A percentile compares a stretch with the other conserved stretches of the same genome.
These are phyloP conservation scores for Scaptomyza hsui DNA, from an alignment of 1,140 invertebrate species.

Conservation along the genomic window DNA sequence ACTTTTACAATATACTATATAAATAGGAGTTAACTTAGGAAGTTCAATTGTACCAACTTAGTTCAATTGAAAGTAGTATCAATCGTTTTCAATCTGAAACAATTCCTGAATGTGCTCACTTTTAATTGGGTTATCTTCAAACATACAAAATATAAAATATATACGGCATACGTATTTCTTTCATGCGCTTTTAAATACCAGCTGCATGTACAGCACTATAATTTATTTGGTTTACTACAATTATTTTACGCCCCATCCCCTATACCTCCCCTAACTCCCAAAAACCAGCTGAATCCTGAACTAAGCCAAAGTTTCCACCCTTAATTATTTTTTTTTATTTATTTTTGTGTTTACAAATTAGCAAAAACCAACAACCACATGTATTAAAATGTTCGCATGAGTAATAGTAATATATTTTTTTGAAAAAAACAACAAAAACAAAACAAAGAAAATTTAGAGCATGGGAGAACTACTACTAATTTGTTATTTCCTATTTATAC, in stretches of 20 bases:
- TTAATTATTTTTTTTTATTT: not conserved
- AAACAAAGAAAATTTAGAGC: conserved; percentile 13
- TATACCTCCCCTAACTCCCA: not conserved
- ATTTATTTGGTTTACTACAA: conserved; percentile 56
- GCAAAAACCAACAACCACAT: conserved; percentile 19
- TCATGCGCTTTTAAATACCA: conserved; percentile 61
- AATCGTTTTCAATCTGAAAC: not conserved
- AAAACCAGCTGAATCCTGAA: not conserved
- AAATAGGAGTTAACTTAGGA: not conserved
- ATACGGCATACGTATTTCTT: conserved; percentile 39
- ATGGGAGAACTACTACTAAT: conserved; percentile 23
- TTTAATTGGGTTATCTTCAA: conserved; percentile 38
- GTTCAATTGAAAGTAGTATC: not conserved
- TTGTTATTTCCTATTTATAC: conserved; percentile 15
- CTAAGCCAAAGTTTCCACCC: not conserved
- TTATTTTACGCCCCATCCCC: not conserved
- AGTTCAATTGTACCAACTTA: not conserved
- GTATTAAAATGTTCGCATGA: conserved; percentile 46
- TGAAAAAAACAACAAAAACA: not conserved
- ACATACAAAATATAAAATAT: not conserved
- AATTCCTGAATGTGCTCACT: not conserved
- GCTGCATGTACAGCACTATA: conserved; percentile 74
- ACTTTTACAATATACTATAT: not conserved
- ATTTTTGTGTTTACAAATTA: conserved; percentile 33
- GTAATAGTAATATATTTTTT: conserved; percentile 45